These are phyloP conservation scores for Sylvietta virens DNA, from an alignment of 2,113 vertebrate genomes.

Conservation along the genomic window DNA sequence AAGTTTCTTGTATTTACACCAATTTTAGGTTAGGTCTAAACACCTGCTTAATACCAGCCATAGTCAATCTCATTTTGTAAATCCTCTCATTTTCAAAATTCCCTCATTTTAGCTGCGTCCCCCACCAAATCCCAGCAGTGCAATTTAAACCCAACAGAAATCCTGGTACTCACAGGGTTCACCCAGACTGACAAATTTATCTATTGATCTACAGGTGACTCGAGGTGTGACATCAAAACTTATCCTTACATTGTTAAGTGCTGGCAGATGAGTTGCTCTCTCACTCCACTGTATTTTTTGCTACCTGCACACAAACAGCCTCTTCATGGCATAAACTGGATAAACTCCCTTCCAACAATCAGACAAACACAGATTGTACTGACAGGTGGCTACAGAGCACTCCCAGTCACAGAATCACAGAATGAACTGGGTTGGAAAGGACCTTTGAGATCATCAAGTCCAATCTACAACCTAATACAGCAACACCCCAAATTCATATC, in stretches of 20 bases:
- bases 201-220: not conserved
- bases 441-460: not conserved
- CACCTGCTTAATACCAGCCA: not conserved
- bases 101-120: not conserved
- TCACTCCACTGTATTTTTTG: constrained; percentile 32
- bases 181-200: constrained; percentile 3
- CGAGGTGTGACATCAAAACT: not conserved
- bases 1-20: not conserved
- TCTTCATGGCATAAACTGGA: constrained; percentile 22
- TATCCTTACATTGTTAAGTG: constrained; percentile 31
- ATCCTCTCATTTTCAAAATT: not conserved
- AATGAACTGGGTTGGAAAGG: rapidly evolving
- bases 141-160: not conserved
- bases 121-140: not conserved
- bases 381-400: not conserved
- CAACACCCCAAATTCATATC: not conserved
- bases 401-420: not conserved
- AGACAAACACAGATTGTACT: constrained; percentile 14
- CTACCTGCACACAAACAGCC: constrained; percentile 46
- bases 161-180: constrained; percentile 13
- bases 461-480: not conserved
- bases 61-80: not conserved
- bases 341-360: constrained; percentile 36
- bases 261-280: constrained; percentile 30
- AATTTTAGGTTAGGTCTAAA: not conserved